Conservation (phyloP, 2,888 invertebrate species). For the Griposia aprilina region DNA sequence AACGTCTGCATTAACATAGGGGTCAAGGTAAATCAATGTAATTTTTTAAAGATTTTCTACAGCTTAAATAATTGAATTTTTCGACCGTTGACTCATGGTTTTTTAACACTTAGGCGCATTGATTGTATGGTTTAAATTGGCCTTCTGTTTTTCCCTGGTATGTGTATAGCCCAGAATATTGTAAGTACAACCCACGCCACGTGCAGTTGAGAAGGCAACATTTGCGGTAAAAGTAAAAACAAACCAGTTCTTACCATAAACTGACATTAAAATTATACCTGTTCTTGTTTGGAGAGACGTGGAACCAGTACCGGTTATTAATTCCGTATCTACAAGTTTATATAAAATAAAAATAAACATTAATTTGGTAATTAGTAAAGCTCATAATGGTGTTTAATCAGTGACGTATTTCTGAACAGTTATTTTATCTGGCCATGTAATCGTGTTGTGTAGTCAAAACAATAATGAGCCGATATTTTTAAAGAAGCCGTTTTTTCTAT, state of each 20-base stretch:
- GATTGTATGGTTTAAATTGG: neutral
- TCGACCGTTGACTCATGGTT: neutral
- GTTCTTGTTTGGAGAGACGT: constrained; percentile 17
- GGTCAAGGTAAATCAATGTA: neutral
- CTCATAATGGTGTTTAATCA: constrained; percentile 8
- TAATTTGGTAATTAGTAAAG: constrained; percentile 9
- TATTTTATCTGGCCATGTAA: constrained; percentile 11
- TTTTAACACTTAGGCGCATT: neutral
- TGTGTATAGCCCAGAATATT: constrained; percentile 4
- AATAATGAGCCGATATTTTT: neutral
- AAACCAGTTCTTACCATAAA: constrained; percentile 45
- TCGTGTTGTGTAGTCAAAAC: constrained; percentile 14
- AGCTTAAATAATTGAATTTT: neutral
- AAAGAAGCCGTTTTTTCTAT: neutral
- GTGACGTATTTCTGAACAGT: constrained; percentile 17
- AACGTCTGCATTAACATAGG: neutral
- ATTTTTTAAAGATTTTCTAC: neutral
- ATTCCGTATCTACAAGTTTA: constrained; percentile 14
- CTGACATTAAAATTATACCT: constrained; percentile 24
- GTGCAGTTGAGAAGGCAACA: constrained; percentile 32
- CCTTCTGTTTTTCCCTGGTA: neutral
- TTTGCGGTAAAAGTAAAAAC: constrained; percentile 48
- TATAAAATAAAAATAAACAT: neutral
- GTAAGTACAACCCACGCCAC: constrained; percentile 29
- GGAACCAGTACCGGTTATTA: constrained; percentile 24